phyloP scores from a whole-genome alignment of 2,888 invertebrate species.

The Drosophila percnosoma region DNA sequence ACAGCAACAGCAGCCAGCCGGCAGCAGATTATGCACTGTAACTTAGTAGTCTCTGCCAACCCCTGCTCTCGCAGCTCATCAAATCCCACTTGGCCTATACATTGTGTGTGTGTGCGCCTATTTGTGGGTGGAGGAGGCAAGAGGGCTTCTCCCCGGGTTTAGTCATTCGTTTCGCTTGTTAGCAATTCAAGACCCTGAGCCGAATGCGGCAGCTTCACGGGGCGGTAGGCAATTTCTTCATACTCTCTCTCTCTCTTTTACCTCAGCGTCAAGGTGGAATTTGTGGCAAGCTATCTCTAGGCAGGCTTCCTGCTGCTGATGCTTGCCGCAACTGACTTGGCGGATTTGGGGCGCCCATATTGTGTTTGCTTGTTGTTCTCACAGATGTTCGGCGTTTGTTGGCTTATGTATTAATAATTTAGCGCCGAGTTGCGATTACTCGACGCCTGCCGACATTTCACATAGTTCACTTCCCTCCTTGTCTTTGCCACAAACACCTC shows the following conservation, averaged over 20 bases:
- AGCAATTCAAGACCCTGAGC: slow-evolving; percentile 56
- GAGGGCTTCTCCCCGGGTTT: slow-evolving; percentile 39
- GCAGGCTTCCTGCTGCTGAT: neutral
- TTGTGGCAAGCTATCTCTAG: slow-evolving; percentile 7
- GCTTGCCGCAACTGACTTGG: slow-evolving; percentile 56
- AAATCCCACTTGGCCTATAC: slow-evolving; percentile 54
- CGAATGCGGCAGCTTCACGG: slow-evolving; percentile 28
- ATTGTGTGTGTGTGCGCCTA: slow-evolving; percentile 29
- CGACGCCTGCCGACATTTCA: slow-evolving; percentile 67
- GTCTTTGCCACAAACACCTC: slow-evolving; percentile 43
- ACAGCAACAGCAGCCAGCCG: slow-evolving; percentile 4
- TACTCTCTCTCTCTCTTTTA: slow-evolving; percentile 12
- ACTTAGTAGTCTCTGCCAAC: slow-evolving; percentile 24
- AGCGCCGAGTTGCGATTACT: slow-evolving; percentile 63
- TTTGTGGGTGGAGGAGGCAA: slow-evolving; percentile 8
- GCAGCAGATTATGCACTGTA: slow-evolving; percentile 54
- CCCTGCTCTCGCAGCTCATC: neutral
- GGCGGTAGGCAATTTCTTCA: slow-evolving; percentile 46
- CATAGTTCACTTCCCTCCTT: slow-evolving; percentile 58
- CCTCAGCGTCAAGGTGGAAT: slow-evolving; percentile 55
- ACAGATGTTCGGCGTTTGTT: slow-evolving; percentile 55
- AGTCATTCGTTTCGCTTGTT: slow-evolving; percentile 77
- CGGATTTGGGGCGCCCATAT: slow-evolving; percentile 38
- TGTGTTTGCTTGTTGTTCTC: slow-evolving; percentile 49
- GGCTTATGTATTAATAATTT: slow-evolving; percentile 75